Base-by-base conservation (phyloP, 2,888 invertebrate species). In the Norana najaformis region DNA sequence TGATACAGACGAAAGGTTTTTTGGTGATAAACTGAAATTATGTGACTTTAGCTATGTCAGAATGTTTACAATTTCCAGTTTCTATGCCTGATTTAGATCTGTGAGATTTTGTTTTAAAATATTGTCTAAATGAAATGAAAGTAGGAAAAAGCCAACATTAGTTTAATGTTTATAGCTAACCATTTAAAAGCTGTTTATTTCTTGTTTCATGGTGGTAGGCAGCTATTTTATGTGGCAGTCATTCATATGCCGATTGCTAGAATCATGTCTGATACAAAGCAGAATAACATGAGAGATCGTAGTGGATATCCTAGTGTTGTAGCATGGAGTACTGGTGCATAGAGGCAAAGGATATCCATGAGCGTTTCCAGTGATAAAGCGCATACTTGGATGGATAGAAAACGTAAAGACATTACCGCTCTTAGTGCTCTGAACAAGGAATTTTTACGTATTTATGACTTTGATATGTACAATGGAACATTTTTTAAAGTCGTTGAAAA, bases 141-240 rank as follows among this genome's bases (percentile, higher is more conserved):
- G 69, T 69, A 69, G 69, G 69, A 30, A 69, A 47, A 69, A 69
- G 30, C 69, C 30, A n/a, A 69, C 69, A 30, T 69, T 69, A 69
- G 69, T 69, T 69, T 69, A n/a, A 69, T 69, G 69, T 69, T 69
- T 69, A 69, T 69, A 69, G 69, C 69, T 69, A 47, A 47, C 5
- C 23, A 47, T 47, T n/a, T 30, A 69, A 69, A 11, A 69, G 69
- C 69, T n/a, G 69, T 69, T 69, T 8, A 13, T 69, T n/a, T 69
- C 69, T 69, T 69, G 69, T 69, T 69, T 69, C 30, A 69, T n/a
- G 69, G n/a, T 69, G 69, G n/a, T 69, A 69, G 53, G 69, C 69
- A 69, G 69, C 69, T 69, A n/a, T 69, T 69, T 30, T 69, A n/a
- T 69, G 69, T 69, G n/a, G n/a, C 30, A 69, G n/a, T n/a, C 69